These are phyloP conservation scores for Onychomys arenicola DNA, from an alignment of 2,797 vertebrate genomes.

Conservation along the genomic window DNA sequence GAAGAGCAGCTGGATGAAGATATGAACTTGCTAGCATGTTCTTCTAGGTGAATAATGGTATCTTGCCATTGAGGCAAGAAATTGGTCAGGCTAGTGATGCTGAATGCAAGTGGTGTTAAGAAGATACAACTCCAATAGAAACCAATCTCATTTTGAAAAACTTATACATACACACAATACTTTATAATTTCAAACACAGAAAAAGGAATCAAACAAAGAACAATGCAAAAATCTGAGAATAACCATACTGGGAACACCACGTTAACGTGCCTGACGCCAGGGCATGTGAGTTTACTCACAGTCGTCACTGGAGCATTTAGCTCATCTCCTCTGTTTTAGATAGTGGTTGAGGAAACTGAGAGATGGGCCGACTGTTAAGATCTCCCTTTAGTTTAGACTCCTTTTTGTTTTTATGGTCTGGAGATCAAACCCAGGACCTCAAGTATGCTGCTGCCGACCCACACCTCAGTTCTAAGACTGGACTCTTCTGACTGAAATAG, in stretches of 20 bases:
- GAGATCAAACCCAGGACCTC: neutral
- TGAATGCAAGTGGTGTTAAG: neutral
- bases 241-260: rapidly evolving
- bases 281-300: rapidly evolving
- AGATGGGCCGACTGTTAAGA: neutral
- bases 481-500: neutral
- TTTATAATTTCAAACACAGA: neutral
- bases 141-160: neutral
- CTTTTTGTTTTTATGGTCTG: neutral
- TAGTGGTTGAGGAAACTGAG: neutral
- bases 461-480: neutral
- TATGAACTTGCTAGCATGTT: rapidly evolving
- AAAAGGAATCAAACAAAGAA: neutral
- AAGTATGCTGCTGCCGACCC: neutral
- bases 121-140: neutral
- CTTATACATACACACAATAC: neutral
- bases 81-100: neutral
- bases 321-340: neutral
- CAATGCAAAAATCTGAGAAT: neutral
- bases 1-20: rapidly evolving
- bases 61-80: neutral
- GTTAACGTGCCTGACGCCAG: rapidly evolving
- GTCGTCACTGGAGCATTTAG: rapidly evolving
- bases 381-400: neutral
- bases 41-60: neutral